Evolutionary conservation across 2,797 vertebrate genomes (phyloP).

Genomic region (Alca torda): DNA sequence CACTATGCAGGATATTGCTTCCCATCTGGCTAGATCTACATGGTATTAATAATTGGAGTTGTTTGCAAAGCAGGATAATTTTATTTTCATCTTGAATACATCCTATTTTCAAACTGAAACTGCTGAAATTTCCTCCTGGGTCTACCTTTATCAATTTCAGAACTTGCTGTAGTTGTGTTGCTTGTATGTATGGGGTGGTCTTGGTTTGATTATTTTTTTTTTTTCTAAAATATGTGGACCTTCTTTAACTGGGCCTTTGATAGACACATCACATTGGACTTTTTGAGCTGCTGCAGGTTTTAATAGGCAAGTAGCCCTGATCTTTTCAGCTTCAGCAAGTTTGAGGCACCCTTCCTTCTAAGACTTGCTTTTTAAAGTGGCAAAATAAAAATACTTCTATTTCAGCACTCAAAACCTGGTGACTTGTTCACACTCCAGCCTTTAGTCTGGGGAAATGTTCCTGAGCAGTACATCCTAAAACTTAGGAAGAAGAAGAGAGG

Average conservation of each 20-base stretch:
- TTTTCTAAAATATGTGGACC: not conserved
- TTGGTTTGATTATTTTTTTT: not conserved
- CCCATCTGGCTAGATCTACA: not conserved
- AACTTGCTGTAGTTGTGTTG: not conserved
- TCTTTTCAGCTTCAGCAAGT: not conserved
- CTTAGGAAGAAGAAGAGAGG: not conserved
- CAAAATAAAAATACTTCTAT: not conserved
- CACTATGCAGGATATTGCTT: not conserved
- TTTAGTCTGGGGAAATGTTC: not conserved
- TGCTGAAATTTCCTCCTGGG: not conserved
- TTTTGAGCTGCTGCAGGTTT: not conserved
- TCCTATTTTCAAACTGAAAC: not conserved
- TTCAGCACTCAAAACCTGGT: not conserved
- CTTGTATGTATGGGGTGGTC: accelerated
- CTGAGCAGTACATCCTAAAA: not conserved
- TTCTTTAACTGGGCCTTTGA: not conserved
- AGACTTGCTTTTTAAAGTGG: not conserved
- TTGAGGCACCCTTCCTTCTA: not conserved
- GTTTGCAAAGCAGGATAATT: not conserved
- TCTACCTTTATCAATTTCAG: not conserved
- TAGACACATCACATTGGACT: not conserved
- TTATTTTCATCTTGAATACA: not conserved
- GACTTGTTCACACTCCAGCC: accelerated
- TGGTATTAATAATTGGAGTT: not conserved
- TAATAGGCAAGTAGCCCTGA: not conserved